phyloP scores from a whole-genome alignment of 2,888 invertebrate genomes.

The Calliphora vomitoria region DNA sequence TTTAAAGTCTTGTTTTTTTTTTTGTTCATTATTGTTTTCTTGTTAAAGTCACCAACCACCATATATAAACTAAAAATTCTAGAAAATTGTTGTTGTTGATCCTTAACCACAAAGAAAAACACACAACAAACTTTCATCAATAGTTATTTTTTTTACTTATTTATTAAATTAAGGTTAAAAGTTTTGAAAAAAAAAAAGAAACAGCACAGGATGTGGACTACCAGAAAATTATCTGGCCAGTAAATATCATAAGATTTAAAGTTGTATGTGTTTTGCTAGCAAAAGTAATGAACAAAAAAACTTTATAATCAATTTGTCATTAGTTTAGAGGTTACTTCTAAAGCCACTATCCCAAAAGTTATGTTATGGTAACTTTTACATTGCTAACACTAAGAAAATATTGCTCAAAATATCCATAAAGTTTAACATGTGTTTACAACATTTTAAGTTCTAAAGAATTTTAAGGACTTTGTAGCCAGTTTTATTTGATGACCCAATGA shows the following conservation, averaged over 20 bases:
- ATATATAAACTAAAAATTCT: conserved; percentile 52
- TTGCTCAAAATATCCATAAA: neutral
- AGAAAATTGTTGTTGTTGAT: conserved; percentile 59
- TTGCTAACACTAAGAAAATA: neutral
- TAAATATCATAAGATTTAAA: conserved; percentile 11
- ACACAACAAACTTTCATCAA: conserved; percentile 35
- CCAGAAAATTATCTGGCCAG: conserved; percentile 15
- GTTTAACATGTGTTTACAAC: neutral
- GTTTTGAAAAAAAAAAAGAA: neutral
- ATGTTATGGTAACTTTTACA: neutral
- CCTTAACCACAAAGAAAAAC: conserved; percentile 62
- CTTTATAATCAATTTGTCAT: conserved; percentile 16
- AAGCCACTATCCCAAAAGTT: neutral
- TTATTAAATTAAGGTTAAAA: conserved; percentile 62
- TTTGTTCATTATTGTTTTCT: conserved; percentile 3
- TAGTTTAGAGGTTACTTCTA: neutral
- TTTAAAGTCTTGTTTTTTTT: conserved; percentile 52
- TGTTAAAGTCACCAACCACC: conserved; percentile 56
- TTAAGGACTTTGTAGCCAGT: too few species aligned
- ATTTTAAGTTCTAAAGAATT: neutral
- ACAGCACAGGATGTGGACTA: neutral
- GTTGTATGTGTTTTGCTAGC: neutral
- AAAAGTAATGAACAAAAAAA: neutral
- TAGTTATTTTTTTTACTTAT: conserved; percentile 16
- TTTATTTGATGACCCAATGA: too few species aligned